Base-by-base conservation (phyloP, 2,113 vertebrate genomes). In the Martes martes region DNA sequence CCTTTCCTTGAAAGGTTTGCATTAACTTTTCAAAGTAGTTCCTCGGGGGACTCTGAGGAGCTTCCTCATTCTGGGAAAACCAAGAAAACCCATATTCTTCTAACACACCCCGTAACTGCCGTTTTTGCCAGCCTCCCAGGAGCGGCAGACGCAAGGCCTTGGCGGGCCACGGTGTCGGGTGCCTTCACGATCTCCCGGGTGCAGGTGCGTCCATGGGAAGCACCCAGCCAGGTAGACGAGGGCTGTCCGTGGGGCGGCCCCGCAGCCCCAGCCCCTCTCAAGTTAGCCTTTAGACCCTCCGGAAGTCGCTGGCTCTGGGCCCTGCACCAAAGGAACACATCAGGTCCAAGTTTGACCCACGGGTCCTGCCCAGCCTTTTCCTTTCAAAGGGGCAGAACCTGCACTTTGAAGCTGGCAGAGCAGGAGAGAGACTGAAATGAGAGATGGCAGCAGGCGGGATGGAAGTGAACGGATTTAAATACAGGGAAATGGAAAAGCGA, bases 21-120 rank as follows among this genome's bases (percentile, higher is more conserved):
- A 86, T 98, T 74, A 0, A 94, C 84, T 98, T 96, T 96, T 97
- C 93, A 94, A 95, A 79, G 19, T 89, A 96, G 89, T 95, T 97
- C 42, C 73, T 92, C 31, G 26, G 93, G 93, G 73, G 78, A 55
- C 91, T 36, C 18, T 73, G 91, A 97, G 84, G 84, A 91, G 47
- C 47, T 14, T 96, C 94, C 92, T 96, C 95, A 83, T 97, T 94
- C 84, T 96, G 89, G 89, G 83, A 73, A 96, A 96, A 84, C 93
- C 65, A 93, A 52, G 89, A 91, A 94, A 95, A 91, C 16, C 39
- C 89, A 31, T 50, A 6, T 84, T 87, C 57, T 67, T 83, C 67
- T 86, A 47, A 84, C 13, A 84, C 24, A 76, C 85, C 42, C 71
- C 84, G 4, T 39, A 55, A 23, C 31, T 36, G 4, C 50, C 67